Conservation (phyloP, 2,113 vertebrate species). For the Callipepla squamata region DNA sequence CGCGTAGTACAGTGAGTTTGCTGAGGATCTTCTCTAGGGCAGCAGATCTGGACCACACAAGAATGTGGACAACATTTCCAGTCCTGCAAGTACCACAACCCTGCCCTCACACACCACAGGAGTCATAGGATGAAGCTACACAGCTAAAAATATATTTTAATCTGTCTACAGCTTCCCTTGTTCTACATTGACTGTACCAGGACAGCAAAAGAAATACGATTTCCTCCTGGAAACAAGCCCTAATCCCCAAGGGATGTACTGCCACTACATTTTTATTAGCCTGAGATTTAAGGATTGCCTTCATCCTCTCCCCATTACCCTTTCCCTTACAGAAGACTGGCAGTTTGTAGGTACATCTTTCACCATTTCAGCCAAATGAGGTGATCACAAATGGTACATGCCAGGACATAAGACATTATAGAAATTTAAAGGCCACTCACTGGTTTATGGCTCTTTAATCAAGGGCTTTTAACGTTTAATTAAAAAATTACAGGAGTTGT, state of each 20-base stretch:
- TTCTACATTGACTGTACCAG: background rate
- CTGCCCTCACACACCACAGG: background rate
- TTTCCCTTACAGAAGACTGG: background rate
- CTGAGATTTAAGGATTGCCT: background rate
- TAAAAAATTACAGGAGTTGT: constrained; percentile 73
- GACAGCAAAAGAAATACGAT: background rate
- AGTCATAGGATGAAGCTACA: background rate
- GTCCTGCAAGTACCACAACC: background rate
- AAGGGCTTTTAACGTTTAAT: constrained; percentile 73
- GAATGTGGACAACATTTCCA: background rate
- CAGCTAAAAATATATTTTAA: background rate
- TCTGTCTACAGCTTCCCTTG: background rate
- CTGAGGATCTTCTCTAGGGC: background rate
- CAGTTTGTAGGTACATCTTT: background rate
- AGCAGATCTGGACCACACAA: background rate
- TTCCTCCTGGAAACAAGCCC: background rate
- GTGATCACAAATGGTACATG: background rate
- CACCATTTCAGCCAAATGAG: background rate
- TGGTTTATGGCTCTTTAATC: constrained; percentile 74
- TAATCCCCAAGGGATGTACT: background rate
- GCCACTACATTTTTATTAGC: background rate
- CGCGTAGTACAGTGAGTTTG: background rate
- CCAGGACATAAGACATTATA: background rate
- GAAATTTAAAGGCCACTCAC: constrained; percentile 54
- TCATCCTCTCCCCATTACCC: background rate